A percentile compares a stretch with the other conserved stretches of the same genome.
Evolutionary conservation across 2,113 vertebrate species (phyloP).

Genomic region (Stercorarius parasiticus): DNA sequence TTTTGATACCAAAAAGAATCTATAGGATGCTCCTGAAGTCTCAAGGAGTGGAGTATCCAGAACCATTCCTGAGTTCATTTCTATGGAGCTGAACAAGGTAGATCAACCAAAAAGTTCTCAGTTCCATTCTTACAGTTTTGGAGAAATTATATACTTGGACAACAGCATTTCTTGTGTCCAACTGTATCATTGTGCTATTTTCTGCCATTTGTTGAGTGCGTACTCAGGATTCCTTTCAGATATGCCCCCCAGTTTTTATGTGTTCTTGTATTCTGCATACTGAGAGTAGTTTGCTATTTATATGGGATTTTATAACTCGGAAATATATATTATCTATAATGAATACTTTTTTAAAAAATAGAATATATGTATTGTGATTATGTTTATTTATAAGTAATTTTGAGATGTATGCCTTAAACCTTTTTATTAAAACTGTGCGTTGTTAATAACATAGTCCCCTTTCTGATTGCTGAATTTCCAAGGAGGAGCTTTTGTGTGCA

Average conservation of each 20-base stretch:
- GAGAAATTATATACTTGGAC: background rate
- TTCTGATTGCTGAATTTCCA: background rate
- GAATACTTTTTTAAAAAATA: constrained; percentile 1
- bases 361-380: background rate
- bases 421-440: constrained; percentile 52
- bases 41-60: background rate
- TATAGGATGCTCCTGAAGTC: background rate
- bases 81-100: background rate
- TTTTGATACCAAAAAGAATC: background rate
- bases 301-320: constrained; percentile 41
- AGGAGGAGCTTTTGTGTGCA: background rate
- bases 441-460: background rate
- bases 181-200: background rate
- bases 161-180: background rate
- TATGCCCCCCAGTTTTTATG: background rate
- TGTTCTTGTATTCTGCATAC: background rate
- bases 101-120: background rate
- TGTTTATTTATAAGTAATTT: constrained; percentile 45
- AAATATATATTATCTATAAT: constrained; percentile 40
- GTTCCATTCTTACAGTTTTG: background rate
- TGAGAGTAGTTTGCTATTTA: constrained; percentile 42
- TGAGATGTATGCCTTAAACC: background rate
- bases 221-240: constrained; percentile 11
- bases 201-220: background rate
- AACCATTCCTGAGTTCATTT: background rate